Conservation (phyloP, 2,797 vertebrate species). For the Lycodopsis pacificus region DNA sequence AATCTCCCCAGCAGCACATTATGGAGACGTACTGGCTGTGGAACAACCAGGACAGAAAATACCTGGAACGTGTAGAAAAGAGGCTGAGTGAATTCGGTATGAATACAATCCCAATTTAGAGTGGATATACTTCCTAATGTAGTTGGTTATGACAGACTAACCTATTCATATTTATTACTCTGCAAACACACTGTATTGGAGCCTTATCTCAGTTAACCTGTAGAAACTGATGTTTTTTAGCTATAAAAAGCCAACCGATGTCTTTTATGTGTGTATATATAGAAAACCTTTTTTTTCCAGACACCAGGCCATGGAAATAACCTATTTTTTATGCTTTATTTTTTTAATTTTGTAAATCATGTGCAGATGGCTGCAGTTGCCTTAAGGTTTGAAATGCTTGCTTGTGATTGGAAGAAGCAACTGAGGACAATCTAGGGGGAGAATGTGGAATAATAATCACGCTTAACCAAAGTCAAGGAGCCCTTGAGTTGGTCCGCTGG, state of each 20-base stretch:
- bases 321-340: background rate
- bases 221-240: conserved; percentile 17
- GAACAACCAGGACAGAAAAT: conserved; percentile 18
- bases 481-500: conserved; percentile 26
- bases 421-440: background rate
- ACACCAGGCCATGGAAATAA: background rate
- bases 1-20: conserved; percentile 50
- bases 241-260: conserved; percentile 33
- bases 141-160: background rate
- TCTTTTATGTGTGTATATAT: conserved; percentile 1
- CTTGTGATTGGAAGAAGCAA: conserved; percentile 25
- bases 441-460: background rate
- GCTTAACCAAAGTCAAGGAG: conserved; percentile 16
- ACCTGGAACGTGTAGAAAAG: conserved; percentile 27
- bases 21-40: conserved; percentile 39
- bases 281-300: background rate
- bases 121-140: background rate
- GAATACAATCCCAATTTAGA: background rate
- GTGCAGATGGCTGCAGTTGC: conserved; percentile 41
- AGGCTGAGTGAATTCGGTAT: background rate
- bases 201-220: conserved; percentile 12
- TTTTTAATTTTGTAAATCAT: too few relatives aligned
- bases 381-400: conserved; percentile 31
- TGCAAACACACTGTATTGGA: background rate
- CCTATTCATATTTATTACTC: background rate